phyloP scores from a whole-genome alignment of 2,113 vertebrate genomes.

The Merops nubicus region DNA sequence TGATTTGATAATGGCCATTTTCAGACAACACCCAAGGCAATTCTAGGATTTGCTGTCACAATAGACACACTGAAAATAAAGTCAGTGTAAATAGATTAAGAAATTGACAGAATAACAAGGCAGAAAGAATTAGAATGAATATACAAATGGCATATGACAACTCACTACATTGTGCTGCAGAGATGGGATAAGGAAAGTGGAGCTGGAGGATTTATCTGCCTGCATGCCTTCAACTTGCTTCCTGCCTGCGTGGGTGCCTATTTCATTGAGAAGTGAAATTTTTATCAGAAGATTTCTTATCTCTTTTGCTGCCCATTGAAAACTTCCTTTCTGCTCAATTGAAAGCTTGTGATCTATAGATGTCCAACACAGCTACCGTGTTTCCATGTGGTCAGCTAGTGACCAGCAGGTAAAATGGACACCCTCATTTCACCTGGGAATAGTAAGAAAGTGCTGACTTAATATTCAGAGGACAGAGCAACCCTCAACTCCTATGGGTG shows the following conservation, averaged over 20 bases:
- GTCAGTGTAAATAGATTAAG: slow-evolving; percentile 77
- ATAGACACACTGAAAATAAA: slow-evolving; percentile 75
- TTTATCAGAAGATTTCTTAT: slow-evolving; percentile 43
- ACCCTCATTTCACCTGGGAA: not conserved
- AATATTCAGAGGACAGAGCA: not conserved
- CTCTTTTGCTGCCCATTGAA: not conserved
- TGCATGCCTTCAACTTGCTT: slow-evolving; percentile 17
- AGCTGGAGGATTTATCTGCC: slow-evolving; percentile 24
- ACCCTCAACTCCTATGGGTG: not conserved
- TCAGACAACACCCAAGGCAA: slow-evolving; percentile 74
- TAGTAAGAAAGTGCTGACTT: not conserved
- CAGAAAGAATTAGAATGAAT: slow-evolving; percentile 69
- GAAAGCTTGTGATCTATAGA: not conserved
- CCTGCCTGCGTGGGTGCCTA: not conserved
- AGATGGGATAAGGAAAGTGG: not conserved
- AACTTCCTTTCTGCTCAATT: slow-evolving; percentile 1
- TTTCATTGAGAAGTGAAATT: slow-evolving; percentile 21
- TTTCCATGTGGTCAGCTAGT: not conserved
- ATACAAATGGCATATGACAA: slow-evolving; percentile 54
- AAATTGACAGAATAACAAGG: slow-evolving; percentile 77
- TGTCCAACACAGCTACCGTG: not conserved
- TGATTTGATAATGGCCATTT: slow-evolving; percentile 73
- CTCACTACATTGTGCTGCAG: not conserved
- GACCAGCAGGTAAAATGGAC: not conserved
- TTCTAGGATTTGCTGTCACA: slow-evolving; percentile 74